phyloP scores from a whole-genome alignment of 1,140 invertebrate species.

The Panulirus ornatus region DNA sequence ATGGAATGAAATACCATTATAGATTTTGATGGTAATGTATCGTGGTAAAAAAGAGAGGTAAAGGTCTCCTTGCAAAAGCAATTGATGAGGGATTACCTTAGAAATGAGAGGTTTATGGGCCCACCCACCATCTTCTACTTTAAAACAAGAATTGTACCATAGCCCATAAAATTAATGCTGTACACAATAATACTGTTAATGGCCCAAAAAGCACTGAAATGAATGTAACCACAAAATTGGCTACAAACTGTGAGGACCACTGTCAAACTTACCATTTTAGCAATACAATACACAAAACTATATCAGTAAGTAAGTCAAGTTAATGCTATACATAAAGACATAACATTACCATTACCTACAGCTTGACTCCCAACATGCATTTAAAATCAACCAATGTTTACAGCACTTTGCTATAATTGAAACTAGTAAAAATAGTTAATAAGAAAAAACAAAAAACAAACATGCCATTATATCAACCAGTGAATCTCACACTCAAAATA shows the following conservation, averaged over 20 bases:
- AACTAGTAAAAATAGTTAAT: neutral
- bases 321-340: too few species aligned
- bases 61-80: neutral
- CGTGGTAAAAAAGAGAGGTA: neutral
- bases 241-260: too few species aligned
- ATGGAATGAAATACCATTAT: neutral
- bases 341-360: too few species aligned
- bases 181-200: neutral
- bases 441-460: conserved; percentile 4
- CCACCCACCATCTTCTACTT: neutral
- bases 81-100: neutral
- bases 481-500: neutral
- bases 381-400: neutral
- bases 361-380: neutral
- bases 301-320: too few species aligned
- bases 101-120: neutral
- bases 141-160: neutral
- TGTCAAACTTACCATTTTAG: too few species aligned
- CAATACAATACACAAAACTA: too few species aligned
- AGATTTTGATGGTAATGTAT: neutral
- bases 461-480: conserved; percentile 21
- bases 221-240: neutral
- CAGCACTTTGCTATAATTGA: neutral
- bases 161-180: neutral
- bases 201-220: neutral